A percentile compares a stretch with the other conserved stretches of the same genome.
Conservation (phyloP, 2,113 vertebrate genomes). For the Hirundichthys speculiger region DNA sequence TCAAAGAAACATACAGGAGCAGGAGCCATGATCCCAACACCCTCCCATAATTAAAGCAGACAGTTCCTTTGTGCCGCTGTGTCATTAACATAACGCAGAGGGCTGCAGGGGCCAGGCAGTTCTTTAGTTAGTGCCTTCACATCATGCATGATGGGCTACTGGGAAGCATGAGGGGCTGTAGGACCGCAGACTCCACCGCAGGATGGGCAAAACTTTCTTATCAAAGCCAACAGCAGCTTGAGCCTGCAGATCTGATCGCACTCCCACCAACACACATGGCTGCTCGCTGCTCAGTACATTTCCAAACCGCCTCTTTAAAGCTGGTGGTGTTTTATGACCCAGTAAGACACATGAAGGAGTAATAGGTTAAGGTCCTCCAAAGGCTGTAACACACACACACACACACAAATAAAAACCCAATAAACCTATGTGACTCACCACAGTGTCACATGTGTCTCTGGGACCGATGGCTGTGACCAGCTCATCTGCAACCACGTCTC, state of each 20-base stretch:
- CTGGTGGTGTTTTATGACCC: background rate
- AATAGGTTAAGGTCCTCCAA: conserved; percentile 1
- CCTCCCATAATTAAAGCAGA: conserved; percentile 73
- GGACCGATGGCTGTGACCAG: no score
- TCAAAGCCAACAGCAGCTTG: background rate
- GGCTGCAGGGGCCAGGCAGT: conserved; percentile 24
- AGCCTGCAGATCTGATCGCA: no score
- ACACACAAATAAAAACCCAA: conserved; percentile 12
- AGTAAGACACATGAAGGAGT: conserved; percentile 7
- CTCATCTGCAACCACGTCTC: no score
- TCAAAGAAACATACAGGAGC: conserved; percentile 51
- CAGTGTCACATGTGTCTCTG: conserved; percentile 37
- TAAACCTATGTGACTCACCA: conserved; percentile 23
- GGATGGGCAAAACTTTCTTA: conserved; percentile 7
- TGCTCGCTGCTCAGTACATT: background rate
- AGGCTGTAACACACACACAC: no score
- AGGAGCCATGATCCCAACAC: conserved; percentile 46
- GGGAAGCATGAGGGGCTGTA: conserved; percentile 1
- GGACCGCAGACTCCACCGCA: conserved; percentile 16
- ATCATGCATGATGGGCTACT: conserved; percentile 44
- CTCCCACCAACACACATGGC: background rate
- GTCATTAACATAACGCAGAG: conserved; percentile 62
- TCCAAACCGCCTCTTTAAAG: background rate
- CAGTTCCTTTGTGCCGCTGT: conserved; percentile 68
- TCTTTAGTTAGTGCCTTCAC: conserved; percentile 25